phyloP scores from a whole-genome alignment of 2,797 vertebrate species.

The Centropyge bicolor region DNA sequence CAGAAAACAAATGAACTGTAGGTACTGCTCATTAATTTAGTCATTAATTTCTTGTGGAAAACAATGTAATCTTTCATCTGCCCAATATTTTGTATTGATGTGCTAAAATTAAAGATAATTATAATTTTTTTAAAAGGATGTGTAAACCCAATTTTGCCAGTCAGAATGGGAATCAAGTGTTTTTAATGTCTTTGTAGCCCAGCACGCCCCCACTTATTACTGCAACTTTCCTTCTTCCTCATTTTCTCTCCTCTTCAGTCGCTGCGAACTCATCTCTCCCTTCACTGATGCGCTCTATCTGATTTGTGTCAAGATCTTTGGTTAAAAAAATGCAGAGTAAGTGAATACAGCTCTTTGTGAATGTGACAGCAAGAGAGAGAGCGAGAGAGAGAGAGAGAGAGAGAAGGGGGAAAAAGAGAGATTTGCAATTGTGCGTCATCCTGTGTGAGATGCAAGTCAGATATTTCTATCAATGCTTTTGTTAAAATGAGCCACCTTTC shows the following conservation, averaged over 20 bases:
- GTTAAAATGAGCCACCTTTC: conserved; percentile 50
- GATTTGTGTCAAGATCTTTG: conserved; percentile 75
- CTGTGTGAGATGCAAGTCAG: conserved; percentile 43
- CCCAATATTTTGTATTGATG: background rate
- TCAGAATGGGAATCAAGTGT: background rate
- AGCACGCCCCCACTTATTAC: conserved; percentile 29
- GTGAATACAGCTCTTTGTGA: conserved; percentile 58
- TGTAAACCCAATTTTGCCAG: background rate
- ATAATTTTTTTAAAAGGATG: background rate
- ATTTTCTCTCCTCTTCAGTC: conserved; percentile 42
- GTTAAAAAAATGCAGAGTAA: conserved; percentile 70
- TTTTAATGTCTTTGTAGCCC: background rate
- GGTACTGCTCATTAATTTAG: background rate
- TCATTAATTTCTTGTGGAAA: background rate
- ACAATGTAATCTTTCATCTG: background rate
- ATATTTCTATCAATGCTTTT: conserved; percentile 68
- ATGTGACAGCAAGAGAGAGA: conserved; percentile 18
- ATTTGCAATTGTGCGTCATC: conserved; percentile 29
- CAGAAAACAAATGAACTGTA: background rate
- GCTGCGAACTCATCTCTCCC: conserved; percentile 44
- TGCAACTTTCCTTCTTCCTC: conserved; percentile 13
- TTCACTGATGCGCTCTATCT: conserved; percentile 51
- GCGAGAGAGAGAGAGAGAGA: background rate
- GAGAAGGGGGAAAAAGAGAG: background rate
- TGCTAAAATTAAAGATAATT: background rate